phyloP scores from a whole-genome alignment of 2,797 vertebrate species.

The Cheirogaleus major region DNA sequence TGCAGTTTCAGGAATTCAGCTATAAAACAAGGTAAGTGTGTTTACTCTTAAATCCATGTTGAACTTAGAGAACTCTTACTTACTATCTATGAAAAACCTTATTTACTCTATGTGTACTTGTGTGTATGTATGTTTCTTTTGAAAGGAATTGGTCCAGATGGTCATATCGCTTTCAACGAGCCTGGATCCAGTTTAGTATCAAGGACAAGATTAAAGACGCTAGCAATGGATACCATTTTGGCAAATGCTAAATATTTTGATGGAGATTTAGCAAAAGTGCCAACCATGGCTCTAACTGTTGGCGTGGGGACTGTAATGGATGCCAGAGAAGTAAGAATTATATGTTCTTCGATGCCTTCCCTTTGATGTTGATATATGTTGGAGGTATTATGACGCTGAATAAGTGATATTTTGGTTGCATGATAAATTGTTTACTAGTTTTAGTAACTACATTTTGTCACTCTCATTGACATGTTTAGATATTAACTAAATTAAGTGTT shows the following conservation, averaged over 20 bases:
- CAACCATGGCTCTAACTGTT: constrained; percentile 91
- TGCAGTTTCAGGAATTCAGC: neutral
- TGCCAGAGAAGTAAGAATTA: constrained; percentile 89
- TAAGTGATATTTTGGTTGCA: constrained; percentile 4
- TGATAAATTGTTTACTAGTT: neutral
- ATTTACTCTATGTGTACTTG: neutral
- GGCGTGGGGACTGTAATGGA: constrained; percentile 92
- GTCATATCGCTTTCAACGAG: constrained; percentile 92
- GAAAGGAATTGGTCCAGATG: constrained; percentile 91
- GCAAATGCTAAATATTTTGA: constrained; percentile 91
- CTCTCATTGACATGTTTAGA: neutral
- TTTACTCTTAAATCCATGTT: constrained; percentile 15
- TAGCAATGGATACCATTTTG: constrained; percentile 91
- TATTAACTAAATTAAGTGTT: constrained; percentile 25
- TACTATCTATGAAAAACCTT: neutral
- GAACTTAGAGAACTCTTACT: constrained; percentile 26
- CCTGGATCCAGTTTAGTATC: constrained; percentile 91
- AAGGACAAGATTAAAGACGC: constrained; percentile 90
- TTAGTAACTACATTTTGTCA: neutral
- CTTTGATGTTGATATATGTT: constrained; percentile 74
- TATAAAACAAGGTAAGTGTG: constrained; percentile 55
- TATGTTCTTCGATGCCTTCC: constrained; percentile 59
- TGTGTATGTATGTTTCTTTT: constrained; percentile 72
- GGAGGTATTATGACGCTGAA: neutral
- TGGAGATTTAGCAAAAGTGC: constrained; percentile 90